Evolutionary conservation across 2,888 invertebrate genomes (phyloP).

Genomic region (Stenolophus ochropezus): DNA sequence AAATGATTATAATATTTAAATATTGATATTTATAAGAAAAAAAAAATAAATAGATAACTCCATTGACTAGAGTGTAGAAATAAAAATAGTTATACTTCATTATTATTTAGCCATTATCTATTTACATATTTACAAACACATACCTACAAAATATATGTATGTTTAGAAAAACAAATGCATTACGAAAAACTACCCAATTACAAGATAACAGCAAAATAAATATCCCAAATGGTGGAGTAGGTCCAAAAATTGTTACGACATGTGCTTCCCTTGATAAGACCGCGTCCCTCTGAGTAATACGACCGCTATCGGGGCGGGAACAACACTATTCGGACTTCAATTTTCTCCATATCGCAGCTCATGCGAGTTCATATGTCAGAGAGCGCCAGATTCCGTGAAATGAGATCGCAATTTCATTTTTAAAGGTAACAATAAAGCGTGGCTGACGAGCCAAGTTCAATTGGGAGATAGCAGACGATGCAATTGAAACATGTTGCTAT

Average conservation of each 20-base stretch:
- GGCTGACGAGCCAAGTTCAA: slow-evolving; percentile 19
- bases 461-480: slow-evolving; percentile 38
- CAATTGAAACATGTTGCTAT: slow-evolving; percentile 29
- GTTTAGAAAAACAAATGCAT: too few species aligned
- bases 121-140: too few species aligned
- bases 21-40: too few species aligned
- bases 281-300: neutral
- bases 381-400: slow-evolving; percentile 19
- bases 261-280: neutral
- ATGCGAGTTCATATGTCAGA: slow-evolving; percentile 52
- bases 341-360: slow-evolving; percentile 32
- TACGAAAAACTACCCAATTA: neutral
- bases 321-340: slow-evolving; percentile 37
- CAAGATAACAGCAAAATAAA: neutral
- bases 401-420: slow-evolving; percentile 50
- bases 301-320: neutral
- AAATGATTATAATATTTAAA: too few species aligned
- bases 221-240: neutral
- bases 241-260: neutral
- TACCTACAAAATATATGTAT: too few species aligned
- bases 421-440: slow-evolving; percentile 49
- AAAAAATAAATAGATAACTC: too few species aligned
- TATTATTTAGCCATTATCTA: too few species aligned
- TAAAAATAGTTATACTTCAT: too few species aligned
- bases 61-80: too few species aligned